These are phyloP conservation scores for Delia radicum DNA, from an alignment of 1,140 invertebrate genomes.

Conservation along the genomic window DNA sequence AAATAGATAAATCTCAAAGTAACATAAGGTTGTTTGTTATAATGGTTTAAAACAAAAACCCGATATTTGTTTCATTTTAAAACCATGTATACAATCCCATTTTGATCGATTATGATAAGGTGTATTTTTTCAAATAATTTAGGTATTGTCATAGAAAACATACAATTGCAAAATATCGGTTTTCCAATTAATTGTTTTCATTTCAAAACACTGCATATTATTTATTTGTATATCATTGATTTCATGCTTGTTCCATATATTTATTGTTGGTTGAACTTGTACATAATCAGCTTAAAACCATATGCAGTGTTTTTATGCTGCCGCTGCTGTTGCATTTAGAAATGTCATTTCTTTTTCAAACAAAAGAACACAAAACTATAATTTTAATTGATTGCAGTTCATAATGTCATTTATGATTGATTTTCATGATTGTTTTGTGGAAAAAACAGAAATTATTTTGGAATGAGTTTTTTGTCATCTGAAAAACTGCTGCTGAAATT, in stretches of 20 bases:
- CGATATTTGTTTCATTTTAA: neutral
- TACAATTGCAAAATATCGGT: neutral
- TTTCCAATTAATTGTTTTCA: neutral
- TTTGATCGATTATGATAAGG: neutral
- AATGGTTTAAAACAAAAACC: neutral
- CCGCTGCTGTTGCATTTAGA: neutral
- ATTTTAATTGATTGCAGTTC: neutral
- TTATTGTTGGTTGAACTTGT: no score
- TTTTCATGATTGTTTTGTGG: neutral
- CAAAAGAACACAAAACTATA: neutral
- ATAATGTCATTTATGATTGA: neutral
- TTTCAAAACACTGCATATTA: neutral
- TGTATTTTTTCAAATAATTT: neutral
- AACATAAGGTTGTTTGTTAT: neutral
- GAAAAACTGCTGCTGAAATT: no score
- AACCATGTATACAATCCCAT: neutral
- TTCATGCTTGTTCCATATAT: neutral
- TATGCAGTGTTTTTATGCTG: neutral
- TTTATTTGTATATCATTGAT: neutral
- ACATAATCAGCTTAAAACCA: neutral
- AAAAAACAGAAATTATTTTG: neutral
- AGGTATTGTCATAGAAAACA: neutral
- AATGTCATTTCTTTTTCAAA: neutral
- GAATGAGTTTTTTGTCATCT: no score
- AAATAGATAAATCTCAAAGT: neutral